Conservation (phyloP, 2,888 invertebrate genomes). For the Acronicta aceris region DNA sequence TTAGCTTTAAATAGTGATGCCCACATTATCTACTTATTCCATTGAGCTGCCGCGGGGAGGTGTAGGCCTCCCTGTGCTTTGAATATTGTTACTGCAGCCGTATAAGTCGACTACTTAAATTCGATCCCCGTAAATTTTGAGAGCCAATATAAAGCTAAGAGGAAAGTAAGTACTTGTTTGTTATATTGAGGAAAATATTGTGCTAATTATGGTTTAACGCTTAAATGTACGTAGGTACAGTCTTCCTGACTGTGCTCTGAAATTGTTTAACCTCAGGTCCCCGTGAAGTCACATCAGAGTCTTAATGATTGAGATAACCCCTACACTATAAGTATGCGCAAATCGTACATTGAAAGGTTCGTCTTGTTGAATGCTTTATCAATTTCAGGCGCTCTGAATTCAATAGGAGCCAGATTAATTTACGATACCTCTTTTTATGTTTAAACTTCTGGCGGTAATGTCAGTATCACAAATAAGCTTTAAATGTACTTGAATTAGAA, state of each 20-base stretch:
- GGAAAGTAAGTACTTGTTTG: slow-evolving; percentile 16
- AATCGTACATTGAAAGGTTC: not conserved
- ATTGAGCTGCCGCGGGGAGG: slow-evolving; percentile 83
- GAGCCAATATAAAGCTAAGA: slow-evolving; percentile 8
- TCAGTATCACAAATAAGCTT: too few relatives aligned
- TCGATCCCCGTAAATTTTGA: slow-evolving; percentile 14
- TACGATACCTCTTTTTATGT: not conserved
- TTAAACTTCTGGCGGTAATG: not conserved
- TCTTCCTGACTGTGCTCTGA: not conserved
- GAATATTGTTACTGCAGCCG: slow-evolving; percentile 63
- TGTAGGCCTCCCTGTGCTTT: slow-evolving; percentile 75
- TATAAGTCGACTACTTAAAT: slow-evolving; percentile 46
- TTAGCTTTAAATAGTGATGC: slow-evolving; percentile 91
- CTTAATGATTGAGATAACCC: too few relatives aligned
- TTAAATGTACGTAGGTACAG: too few relatives aligned
- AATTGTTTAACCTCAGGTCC: not conserved
- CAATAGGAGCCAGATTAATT: not conserved
- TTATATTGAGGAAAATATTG: slow-evolving; percentile 39
- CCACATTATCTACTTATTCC: slow-evolving; percentile 89
- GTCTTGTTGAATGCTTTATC: not conserved
- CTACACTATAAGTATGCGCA: too few relatives aligned
- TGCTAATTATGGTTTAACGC: slow-evolving; percentile 1
- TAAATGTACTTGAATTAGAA: too few relatives aligned
- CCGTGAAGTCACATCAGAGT: too few relatives aligned
- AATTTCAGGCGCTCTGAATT: not conserved